Evolutionary conservation across 2,113 vertebrate genomes (phyloP).

Genomic region (Hydropotes inermis): DNA sequence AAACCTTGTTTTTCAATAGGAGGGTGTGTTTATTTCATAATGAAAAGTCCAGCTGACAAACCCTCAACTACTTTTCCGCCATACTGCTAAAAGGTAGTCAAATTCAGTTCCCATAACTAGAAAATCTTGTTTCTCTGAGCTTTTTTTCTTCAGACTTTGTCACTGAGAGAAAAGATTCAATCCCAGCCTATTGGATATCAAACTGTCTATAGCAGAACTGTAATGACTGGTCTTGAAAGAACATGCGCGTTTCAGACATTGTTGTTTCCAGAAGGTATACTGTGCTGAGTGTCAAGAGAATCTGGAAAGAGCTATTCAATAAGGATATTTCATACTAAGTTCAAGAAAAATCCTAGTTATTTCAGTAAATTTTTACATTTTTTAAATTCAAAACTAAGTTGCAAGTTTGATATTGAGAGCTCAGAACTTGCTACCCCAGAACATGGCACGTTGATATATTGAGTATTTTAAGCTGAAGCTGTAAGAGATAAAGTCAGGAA

Average conservation of each 20-base stretch:
- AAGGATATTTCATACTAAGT: not conserved
- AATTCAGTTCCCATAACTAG: not conserved
- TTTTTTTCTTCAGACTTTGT: not conserved
- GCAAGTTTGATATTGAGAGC: not conserved
- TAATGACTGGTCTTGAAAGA: not conserved
- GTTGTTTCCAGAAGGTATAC: not conserved
- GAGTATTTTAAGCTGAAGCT: not conserved
- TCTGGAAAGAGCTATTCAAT: not conserved
- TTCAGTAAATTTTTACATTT: not conserved
- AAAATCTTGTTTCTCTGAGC: not conserved
- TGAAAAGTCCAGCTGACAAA: not conserved
- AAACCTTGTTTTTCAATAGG: not conserved
- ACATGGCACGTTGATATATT: not conserved
- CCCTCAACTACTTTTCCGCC: not conserved
- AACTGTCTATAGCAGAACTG: not conserved
- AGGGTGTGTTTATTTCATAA: not conserved
- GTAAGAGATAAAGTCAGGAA: not conserved
- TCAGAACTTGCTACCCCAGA: not conserved
- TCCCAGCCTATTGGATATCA: not conserved
- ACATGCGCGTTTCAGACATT: not conserved
- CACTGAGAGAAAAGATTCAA: not conserved
- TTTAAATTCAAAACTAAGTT: not conserved
- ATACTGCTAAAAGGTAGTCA: not conserved
- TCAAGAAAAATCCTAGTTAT: not conserved
- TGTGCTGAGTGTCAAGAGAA: not conserved